A percentile compares a stretch with the other conserved stretches of the same genome.
These are phyloP conservation scores for Lacerta agilis DNA, from an alignment of 2,797 vertebrate genomes.

Conservation along the genomic window DNA sequence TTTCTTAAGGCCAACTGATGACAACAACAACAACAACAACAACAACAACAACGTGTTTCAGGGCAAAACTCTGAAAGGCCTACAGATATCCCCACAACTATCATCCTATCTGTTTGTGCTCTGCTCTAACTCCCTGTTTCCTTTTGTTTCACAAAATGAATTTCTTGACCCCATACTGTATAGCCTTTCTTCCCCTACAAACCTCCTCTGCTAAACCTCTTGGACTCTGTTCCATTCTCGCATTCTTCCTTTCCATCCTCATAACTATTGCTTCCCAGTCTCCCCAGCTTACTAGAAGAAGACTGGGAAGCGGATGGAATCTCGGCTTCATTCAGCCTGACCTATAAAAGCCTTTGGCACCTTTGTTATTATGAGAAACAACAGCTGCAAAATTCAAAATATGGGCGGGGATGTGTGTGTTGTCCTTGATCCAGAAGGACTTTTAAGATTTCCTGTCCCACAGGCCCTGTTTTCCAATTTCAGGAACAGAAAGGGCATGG, in stretches of 20 bases:
- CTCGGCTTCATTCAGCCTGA: not conserved
- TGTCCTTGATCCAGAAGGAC: conserved; percentile 30
- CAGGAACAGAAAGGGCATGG: conserved; percentile 3
- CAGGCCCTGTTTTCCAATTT: not conserved
- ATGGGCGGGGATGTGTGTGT: not conserved
- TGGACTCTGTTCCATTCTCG: not conserved
- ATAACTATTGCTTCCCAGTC: not conserved
- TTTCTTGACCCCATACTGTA: not conserved
- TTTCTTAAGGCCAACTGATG: too few species aligned
- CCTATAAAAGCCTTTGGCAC: conserved; percentile 39
- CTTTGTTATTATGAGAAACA: conserved; percentile 34
- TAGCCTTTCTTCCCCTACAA: not conserved
- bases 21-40: too few species aligned
- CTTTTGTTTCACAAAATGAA: not conserved
- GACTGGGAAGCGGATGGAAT: not conserved
- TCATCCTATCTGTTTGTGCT: not conserved
- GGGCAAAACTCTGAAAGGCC: not conserved
- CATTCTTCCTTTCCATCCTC: not conserved
- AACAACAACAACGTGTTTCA: not conserved
- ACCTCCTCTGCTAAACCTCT: not conserved
- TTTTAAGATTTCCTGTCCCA: conserved; percentile 11
- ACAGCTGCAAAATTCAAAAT: conserved; percentile 30
- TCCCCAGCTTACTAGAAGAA: conserved; percentile 7
- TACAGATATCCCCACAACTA: not conserved
- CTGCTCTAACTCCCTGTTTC: not conserved